Evolutionary conservation across 2,113 vertebrate species (phyloP), one percentile per base, ranked within the genome.

Genomic region (Pseudonaja textilis): DNA sequence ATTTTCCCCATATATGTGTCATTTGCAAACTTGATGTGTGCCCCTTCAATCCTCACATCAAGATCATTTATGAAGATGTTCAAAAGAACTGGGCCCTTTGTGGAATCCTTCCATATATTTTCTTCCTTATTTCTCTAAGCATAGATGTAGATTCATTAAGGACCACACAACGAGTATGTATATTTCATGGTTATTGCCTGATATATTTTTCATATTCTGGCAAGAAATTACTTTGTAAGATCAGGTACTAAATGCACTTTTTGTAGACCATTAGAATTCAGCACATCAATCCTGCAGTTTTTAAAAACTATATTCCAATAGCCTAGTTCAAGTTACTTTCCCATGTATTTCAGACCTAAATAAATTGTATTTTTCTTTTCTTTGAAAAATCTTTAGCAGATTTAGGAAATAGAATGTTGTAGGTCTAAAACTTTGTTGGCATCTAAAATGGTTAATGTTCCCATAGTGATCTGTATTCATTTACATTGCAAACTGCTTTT

Each of bases 401-500:
- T 87, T 90, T 93, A 87, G 74, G 45, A 93, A 86, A 56, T 57
- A 61, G 92, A 55, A 56, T 89, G 52, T 93, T 89, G 23, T 89
- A 59, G 88, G 54, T 91, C 86, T 93, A 85, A 93, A 59, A 87
- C 23, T 61, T 89, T 8, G 59, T 64, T 86, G 50, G 52, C 45
- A 91, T 91, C 81, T 92, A 61, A 16, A 50, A 88, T 93, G 29
- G 57, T 64, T 87, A 55, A 90, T 87, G 18, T 61, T 85, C 23
- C 56, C 47, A 56, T 89, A 89, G 90, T 94, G 57, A 89, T 64
- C 81, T 87, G 90, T 86, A 74, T 90, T 87, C 64, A 92, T 59
- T 93, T 88, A 93, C 90, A 57, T 18, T 61, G 81, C 64, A 93
- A 56, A 39, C 89, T 94, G 50, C 69, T 91, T 50, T 92, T 93